Conservation (phyloP, 2,113 vertebrate species). For the Chitala chitala region DNA sequence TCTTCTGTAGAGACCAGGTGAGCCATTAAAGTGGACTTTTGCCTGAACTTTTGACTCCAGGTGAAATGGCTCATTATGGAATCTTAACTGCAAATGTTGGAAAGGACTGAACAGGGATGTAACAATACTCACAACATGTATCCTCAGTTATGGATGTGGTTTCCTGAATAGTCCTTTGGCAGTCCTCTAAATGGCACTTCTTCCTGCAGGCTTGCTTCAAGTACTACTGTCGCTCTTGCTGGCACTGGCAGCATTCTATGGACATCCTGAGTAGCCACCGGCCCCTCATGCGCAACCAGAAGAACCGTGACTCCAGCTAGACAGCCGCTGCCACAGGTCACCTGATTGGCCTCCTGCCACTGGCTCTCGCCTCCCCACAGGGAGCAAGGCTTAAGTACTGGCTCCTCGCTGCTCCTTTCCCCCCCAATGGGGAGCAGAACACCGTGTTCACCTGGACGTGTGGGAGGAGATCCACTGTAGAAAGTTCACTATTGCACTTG, state of each 20-base stretch:
- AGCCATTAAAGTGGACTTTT: constrained; percentile 26
- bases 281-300: constrained; percentile 98
- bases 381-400: constrained; percentile 60
- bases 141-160: background rate
- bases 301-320: constrained; percentile 89
- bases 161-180: background rate
- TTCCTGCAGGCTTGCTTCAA: constrained; percentile 86
- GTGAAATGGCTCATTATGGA: too few species aligned
- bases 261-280: constrained; percentile 93
- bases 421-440: constrained; percentile 50
- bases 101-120: too few species aligned
- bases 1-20: constrained; percentile 98
- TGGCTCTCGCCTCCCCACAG: constrained; percentile 34
- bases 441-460: constrained; percentile 72
- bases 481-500: constrained; percentile 97
- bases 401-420: constrained; percentile 21
- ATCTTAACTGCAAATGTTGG: background rate
- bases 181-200: too few species aligned
- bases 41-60: background rate
- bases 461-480: constrained; percentile 60
- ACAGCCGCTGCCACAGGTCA: constrained; percentile 33
- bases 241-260: constrained; percentile 97
- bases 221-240: constrained; percentile 96
- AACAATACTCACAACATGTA: too few species aligned
- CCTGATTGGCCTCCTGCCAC: constrained; percentile 22